phyloP scores from a whole-genome alignment of 1,140 invertebrate species.

The Heliconius melpomene region DNA sequence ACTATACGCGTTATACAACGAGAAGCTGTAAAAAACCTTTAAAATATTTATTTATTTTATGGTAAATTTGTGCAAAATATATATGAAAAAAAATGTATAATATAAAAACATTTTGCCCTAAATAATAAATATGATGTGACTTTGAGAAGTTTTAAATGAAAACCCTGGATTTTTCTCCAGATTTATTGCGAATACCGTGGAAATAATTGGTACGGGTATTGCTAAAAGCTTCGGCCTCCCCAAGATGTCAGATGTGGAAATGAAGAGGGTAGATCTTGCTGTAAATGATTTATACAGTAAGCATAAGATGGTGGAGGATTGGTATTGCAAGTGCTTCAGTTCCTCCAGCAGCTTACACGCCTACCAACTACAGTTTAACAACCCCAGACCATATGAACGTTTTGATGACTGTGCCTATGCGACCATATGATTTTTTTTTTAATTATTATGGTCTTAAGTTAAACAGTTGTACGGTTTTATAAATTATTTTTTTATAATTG shows the following conservation, averaged over 20 bases:
- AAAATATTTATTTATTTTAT: no score
- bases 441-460: constrained; percentile 8
- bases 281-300: constrained; percentile 50
- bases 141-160: not conserved
- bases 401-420: constrained; percentile 67
- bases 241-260: constrained; percentile 57
- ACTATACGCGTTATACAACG: no score
- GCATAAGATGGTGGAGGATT: constrained; percentile 51
- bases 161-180: constrained; percentile 64
- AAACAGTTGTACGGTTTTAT: not conserved
- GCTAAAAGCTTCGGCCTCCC: constrained; percentile 54
- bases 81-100: not conserved
- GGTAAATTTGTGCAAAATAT: no score
- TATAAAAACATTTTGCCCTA: not conserved
- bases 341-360: constrained; percentile 51
- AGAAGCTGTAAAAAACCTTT: no score
- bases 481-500: not conserved
- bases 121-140: not conserved
- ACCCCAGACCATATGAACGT: constrained; percentile 41
- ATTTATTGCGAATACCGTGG: constrained; percentile 63
- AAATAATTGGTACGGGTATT: constrained; percentile 58
- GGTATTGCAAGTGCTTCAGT: constrained; percentile 59
- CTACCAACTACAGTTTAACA: constrained; percentile 55
- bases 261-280: constrained; percentile 46
- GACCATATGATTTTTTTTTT: constrained; percentile 44